These are phyloP conservation scores for Platichthys flesus DNA, from an alignment of 2,113 vertebrate species.

Conservation along the genomic window DNA sequence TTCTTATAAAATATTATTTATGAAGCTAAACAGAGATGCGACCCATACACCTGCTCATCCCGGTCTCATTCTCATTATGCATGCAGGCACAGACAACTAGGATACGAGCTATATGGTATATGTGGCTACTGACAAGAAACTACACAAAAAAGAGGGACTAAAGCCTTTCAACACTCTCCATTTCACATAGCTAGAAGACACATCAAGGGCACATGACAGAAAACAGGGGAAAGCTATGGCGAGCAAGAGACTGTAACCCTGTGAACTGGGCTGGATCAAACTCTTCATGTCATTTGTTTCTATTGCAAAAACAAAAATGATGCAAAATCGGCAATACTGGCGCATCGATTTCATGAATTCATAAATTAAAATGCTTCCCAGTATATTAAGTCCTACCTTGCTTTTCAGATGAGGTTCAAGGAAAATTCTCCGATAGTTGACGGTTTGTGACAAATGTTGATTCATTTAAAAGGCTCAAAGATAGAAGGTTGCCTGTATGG, in stretches of 20 bases:
- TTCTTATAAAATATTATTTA: not conserved
- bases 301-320: not conserved
- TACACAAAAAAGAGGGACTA: not conserved
- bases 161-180: not conserved
- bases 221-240: not conserved
- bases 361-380: not conserved
- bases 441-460: not conserved
- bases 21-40: constrained; percentile 1
- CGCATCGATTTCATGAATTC: not conserved
- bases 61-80: not conserved
- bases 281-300: not conserved
- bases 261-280: not conserved
- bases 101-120: not conserved
- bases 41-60: not conserved
- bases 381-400: constrained; percentile 65
- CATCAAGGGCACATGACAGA: not conserved
- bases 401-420: constrained; percentile 46
- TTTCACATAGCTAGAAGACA: not conserved
- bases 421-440: constrained; percentile 8
- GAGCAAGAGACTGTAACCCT: not conserved
- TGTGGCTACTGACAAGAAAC: not conserved
- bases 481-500: not conserved
- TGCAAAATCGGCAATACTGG: not conserved
- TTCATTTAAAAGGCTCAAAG: constrained; percentile 11
- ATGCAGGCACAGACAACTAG: not conserved